Base-by-base conservation (phyloP, 2,888 invertebrate genomes). In the Acronicta aceris region DNA sequence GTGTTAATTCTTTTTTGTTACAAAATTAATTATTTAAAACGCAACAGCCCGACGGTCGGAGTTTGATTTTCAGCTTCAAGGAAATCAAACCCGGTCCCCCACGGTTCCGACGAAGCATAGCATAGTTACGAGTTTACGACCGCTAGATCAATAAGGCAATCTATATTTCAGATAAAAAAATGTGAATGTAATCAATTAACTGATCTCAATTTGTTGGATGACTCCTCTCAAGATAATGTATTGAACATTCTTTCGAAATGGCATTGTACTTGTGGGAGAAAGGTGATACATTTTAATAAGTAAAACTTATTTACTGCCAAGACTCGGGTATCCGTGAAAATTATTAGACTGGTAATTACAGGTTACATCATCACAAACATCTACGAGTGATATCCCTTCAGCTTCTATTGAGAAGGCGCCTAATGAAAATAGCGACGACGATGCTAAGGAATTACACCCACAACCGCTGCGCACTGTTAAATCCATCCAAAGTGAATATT, bases 241-340 rank as follows among this genome's bases (percentile, higher is more conserved):
- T 67, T 93, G 40, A 86, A 90, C 68, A 90, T 93, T 62, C 84
- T 94, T 42, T 88, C 93, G 0, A 92, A 93, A 79, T 94, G 94
- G 94, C 86, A 93, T 70, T 94, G 94, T 59, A 83, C 74, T 27
- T 94, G 94, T 76, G 93, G 91, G 8, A 94, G 88, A 85, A 93
- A 89, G 88, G 94, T 93, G 25, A 33, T 8, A 36, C 21, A 15
- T 36, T 16, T 38, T 40, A 38, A 46, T n/a, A 25, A 49, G n/a
- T 9, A n/a, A 12, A 33, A 53, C 12, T 15, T 10, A 36, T 53
- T 45, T 17, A 51, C 12, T 38, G 1, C 25, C 25, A n/a, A 46
- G 3, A 38, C 15, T 12, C 1, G n/a, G 7, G 42, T 12, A 36
- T 13, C 10, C n/a, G 16, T 43, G 10, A 10, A 2, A 21, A 13